Evolutionary conservation across 2,797 vertebrate species (phyloP).

Genomic region (Cyclura pinguis): DNA sequence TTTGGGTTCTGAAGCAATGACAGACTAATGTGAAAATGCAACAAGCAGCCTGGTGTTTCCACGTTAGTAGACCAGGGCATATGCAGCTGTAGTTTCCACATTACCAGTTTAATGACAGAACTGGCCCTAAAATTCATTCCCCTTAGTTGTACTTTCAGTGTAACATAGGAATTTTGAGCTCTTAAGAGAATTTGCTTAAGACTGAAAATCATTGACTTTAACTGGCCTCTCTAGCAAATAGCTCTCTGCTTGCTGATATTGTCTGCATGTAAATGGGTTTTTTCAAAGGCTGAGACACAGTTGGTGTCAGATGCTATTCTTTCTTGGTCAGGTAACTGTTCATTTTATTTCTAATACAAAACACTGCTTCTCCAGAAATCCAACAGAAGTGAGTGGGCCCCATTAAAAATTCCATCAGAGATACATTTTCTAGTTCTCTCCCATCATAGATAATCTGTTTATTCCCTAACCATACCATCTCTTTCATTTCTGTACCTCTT

Average conservation of each 20-base stretch:
- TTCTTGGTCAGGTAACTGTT: background rate
- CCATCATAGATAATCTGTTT: constrained; percentile 19
- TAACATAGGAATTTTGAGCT: background rate
- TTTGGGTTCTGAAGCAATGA: too few relatives aligned
- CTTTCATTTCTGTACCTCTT: constrained; percentile 40
- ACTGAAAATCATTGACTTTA: background rate
- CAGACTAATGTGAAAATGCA: background rate
- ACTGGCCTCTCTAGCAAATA: background rate
- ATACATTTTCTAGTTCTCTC: background rate
- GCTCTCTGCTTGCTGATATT: background rate
- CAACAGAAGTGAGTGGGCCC: background rate
- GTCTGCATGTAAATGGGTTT: background rate
- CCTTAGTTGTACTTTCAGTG: background rate
- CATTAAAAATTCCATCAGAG: constrained; percentile 11
- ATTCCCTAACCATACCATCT: constrained; percentile 32
- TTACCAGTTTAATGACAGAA: background rate
- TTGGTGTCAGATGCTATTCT: background rate
- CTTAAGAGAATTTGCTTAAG: background rate
- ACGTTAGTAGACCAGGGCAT: background rate
- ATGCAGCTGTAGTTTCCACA: background rate
- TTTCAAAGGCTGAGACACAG: background rate
- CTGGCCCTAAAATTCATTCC: too few relatives aligned
- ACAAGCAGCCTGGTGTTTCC: background rate
- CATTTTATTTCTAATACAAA: background rate
- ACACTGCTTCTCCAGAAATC: background rate